A percentile compares a stretch with the other conserved stretches of the same genome.
Conservation (phyloP, 2,888 invertebrate genomes). For the Thysanoteuthis rhombus region DNA sequence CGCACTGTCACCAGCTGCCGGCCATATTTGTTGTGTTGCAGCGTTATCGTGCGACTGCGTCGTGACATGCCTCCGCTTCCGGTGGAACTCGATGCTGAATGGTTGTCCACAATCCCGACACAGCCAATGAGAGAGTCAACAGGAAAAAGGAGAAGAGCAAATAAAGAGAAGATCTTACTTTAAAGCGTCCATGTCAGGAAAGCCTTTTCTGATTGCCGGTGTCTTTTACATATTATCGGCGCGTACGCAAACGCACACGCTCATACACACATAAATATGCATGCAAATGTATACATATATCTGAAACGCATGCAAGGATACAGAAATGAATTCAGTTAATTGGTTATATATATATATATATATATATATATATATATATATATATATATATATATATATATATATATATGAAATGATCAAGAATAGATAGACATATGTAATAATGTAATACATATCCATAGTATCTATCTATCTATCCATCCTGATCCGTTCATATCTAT, state of each 20-base stretch:
- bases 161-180: neutral
- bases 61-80: neutral
- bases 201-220: neutral
- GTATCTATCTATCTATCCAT: too few species aligned
- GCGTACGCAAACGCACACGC: neutral
- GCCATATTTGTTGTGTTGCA: neutral
- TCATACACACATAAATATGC: neutral
- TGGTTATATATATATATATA: neutral
- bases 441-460: too few species aligned
- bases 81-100: neutral
- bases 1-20: neutral
- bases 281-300: neutral
- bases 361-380: neutral
- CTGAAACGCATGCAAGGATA: too few species aligned
- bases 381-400: neutral
- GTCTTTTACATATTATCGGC: neutral
- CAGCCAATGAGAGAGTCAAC: slow-evolving; percentile 1
- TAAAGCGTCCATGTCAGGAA: neutral
- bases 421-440: too few species aligned
- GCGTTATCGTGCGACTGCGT: neutral
- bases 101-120: neutral
- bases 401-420: neutral
- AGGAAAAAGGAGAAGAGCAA: neutral
- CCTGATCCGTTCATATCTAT: too few species aligned
- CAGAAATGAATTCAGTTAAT: too few species aligned